These are phyloP conservation scores for Dreissena rostriformis DNA, from an alignment of 1,140 invertebrate species.

Conservation along the genomic window DNA sequence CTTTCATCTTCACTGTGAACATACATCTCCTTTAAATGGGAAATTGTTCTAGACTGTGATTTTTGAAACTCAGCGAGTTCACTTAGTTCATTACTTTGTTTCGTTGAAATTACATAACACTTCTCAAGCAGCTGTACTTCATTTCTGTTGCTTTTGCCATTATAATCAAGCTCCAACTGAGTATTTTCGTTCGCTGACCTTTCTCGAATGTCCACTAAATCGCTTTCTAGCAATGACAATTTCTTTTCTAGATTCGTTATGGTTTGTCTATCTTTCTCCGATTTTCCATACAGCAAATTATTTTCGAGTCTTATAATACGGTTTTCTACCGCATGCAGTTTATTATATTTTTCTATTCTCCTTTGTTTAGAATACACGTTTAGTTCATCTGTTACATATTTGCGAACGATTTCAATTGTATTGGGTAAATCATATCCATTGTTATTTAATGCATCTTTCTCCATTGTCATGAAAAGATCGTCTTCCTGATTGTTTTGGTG, in stretches of 20 bases:
- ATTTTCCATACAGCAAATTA: slow-evolving; percentile 67
- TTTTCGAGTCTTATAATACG: slow-evolving; percentile 75
- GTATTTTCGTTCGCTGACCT: too few species aligned
- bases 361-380: slow-evolving; percentile 31
- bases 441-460: too few species aligned
- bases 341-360: slow-evolving; percentile 64
- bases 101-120: too few species aligned
- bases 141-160: too few species aligned
- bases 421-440: too few species aligned
- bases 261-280: slow-evolving; percentile 69
- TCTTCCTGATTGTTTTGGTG: too few species aligned
- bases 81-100: slow-evolving; percentile 34
- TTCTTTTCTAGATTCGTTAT: slow-evolving; percentile 75
- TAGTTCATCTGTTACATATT: too few species aligned
- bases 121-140: too few species aligned
- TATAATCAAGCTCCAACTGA: too few species aligned
- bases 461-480: too few species aligned
- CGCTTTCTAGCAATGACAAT: slow-evolving; percentile 76
- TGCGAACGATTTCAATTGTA: too few species aligned
- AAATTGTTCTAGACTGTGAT: slow-evolving; percentile 66
- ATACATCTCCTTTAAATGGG: slow-evolving; percentile 63
- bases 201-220: slow-evolving; percentile 55
- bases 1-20: slow-evolving; percentile 73
- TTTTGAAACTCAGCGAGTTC: slow-evolving; percentile 64
- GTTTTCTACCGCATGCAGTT: slow-evolving; percentile 72